phyloP scores from a whole-genome alignment of 2,888 invertebrate species.

The Cataglyphis altisquamis region DNA sequence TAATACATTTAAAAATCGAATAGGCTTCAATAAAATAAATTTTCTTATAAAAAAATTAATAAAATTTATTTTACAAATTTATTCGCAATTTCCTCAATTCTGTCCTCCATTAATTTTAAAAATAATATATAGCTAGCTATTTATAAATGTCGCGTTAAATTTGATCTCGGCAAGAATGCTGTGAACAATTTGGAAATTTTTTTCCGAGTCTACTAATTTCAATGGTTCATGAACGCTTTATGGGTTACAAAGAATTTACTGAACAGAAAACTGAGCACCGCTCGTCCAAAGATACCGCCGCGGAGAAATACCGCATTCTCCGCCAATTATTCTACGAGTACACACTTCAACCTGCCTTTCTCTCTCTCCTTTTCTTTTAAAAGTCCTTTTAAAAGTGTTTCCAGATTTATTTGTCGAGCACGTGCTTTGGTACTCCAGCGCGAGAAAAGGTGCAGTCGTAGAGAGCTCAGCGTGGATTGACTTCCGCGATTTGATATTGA shows the following conservation, averaged over 20 bases:
- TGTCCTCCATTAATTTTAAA: no score
- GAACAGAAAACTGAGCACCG: slow-evolving; percentile 71
- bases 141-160: no score
- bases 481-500: slow-evolving; percentile 63
- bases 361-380: slow-evolving; percentile 55
- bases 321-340: slow-evolving; percentile 79
- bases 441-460: slow-evolving; percentile 53
- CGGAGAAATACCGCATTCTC: slow-evolving; percentile 76
- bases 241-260: not conserved
- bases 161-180: no score
- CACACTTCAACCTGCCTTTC: slow-evolving; percentile 57
- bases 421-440: slow-evolving; percentile 64
- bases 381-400: slow-evolving; percentile 63
- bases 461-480: slow-evolving; percentile 1
- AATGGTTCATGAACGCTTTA: no score
- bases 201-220: no score
- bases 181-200: no score
- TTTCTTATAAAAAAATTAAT: no score
- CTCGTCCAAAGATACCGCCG: slow-evolving; percentile 80
- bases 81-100: no score
- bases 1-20: no score
- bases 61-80: no score
- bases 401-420: slow-evolving; percentile 81
- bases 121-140: no score
- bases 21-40: no score